Evolutionary conservation across 2,113 vertebrate species (phyloP).

Genomic region (Nanorana parkeri): DNA sequence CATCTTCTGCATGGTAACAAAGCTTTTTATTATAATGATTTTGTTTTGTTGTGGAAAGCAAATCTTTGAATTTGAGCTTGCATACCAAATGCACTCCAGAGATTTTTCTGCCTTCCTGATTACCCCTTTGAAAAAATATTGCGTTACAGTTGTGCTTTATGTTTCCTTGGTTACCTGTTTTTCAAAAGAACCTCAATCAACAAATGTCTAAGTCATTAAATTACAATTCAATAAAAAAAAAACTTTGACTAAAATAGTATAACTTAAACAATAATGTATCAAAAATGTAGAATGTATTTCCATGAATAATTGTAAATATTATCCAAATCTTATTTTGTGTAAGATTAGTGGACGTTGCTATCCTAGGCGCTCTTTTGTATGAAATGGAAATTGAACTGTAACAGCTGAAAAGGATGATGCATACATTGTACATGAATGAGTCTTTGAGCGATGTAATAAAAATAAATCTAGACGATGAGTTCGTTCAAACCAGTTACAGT

Average conservation of each 20-base stretch:
- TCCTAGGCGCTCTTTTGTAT: neutral
- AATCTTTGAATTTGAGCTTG: neutral
- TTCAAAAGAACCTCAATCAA: neutral
- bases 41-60: neutral
- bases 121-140: neutral
- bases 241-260: neutral
- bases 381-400: constrained; percentile 9
- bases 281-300: neutral
- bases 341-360: neutral
- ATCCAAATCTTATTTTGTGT: neutral
- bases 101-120: neutral
- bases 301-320: neutral
- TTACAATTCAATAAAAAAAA: constrained; percentile 6
- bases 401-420: neutral
- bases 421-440: neutral
- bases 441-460: neutral
- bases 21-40: neutral
- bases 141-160: constrained; percentile 13
- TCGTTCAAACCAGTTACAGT: neutral
- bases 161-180: neutral
- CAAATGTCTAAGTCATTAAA: neutral
- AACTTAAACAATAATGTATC: neutral
- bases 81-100: neutral
- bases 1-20: neutral
- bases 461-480: neutral